A percentile compares a stretch with the other conserved stretches of the same genome.
phyloP scores from a whole-genome alignment of 2,113 vertebrate species.

The Neomonachus schauinslandi region DNA sequence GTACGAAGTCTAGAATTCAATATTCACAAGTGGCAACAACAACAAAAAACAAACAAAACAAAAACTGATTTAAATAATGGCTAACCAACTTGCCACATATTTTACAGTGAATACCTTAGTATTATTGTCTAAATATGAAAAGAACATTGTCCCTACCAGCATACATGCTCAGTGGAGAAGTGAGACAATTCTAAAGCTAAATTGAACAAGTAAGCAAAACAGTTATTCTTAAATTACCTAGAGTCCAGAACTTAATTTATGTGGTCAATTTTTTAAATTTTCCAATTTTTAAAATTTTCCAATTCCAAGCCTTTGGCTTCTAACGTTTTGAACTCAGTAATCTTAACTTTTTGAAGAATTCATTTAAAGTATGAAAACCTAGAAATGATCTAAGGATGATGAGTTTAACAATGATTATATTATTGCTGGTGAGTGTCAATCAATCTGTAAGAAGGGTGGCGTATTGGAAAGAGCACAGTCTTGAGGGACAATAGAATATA shows the following conservation, averaged over 20 bases:
- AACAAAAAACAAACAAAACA: neutral
- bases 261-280: neutral
- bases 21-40: neutral
- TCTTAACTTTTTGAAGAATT: slow-evolving; percentile 11
- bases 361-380: neutral
- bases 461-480: neutral
- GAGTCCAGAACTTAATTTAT: neutral
- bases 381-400: neutral
- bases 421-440: neutral
- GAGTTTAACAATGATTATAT: neutral
- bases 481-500: neutral
- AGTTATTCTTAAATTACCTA: slow-evolving; percentile 28
- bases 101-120: slow-evolving; percentile 24
- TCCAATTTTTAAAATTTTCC: neutral
- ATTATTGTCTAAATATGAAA: slow-evolving; percentile 50
- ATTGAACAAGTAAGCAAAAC: slow-evolving; percentile 45
- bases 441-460: neutral
- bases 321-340: neutral
- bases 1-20: neutral
- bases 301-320: neutral
- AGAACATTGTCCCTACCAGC: neutral
- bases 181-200: slow-evolving; percentile 9
- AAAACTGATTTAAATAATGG: neutral
- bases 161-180: neutral
- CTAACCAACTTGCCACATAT: neutral